Base-by-base conservation (phyloP, 2,113 vertebrate species). In the Indicator maculatus region DNA sequence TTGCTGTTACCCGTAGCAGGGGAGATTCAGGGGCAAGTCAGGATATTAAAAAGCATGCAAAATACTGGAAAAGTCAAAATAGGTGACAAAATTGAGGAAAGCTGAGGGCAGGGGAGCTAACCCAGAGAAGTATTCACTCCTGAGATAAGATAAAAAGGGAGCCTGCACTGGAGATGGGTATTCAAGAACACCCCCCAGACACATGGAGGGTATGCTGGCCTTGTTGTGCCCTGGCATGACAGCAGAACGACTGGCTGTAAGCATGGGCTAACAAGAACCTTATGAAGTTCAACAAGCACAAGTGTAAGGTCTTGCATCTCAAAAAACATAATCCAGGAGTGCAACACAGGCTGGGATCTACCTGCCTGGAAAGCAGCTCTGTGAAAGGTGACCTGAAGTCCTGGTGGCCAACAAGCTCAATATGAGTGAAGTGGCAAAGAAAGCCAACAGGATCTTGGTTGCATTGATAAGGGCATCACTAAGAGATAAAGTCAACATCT, bases 61-160 rank as follows among this genome's bases (percentile, higher is more conserved):
- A 92, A 53, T 11, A 67, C 4, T 20, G n/a, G 13, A 61, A 69
- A 76, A 44, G 3, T 24, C 1, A 12, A 33, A 8, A 47, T 30
- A 70, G 11, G 27, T n/a, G 9, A 47, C 10, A 91, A 95, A 93
- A 89, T 56, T 64, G 5, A 87, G 64, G 21, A 93, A 90, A 64
- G 7, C 8, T 63, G 63, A 10, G 2, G 38, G 23, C 23, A 3
- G 18, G 11, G 16, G 16, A 6, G 5, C 17, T 70, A 76, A 89
- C 27, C 12, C 38, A 61, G n/a, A n/a, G 59, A 39, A 76, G 13
- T 11, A 8, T 63, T 75, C 14, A 24, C 33, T 67, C 13, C 8
- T 33, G 19, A 38, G 8, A 66, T n/a, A 59, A 79, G 24, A 27
- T 47, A 19, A 64, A 71, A 86, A 41, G 10, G 18, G 8, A 90